Percentiles rank a stretch among this genome's conserved stretches.
Conservation (phyloP, 2,797 vertebrate genomes). For the Channallabes apus region DNA sequence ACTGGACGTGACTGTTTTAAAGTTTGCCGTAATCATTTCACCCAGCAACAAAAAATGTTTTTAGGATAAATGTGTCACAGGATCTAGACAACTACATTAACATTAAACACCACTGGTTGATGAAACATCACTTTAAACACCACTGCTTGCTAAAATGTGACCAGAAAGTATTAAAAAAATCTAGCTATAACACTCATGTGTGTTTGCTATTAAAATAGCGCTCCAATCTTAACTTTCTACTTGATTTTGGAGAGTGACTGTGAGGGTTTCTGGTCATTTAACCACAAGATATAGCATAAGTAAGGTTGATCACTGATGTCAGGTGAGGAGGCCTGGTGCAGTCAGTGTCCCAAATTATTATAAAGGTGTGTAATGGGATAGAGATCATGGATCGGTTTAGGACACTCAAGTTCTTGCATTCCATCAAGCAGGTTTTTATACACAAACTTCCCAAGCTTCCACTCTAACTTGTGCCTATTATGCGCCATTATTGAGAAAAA, state of each 20-base stretch:
- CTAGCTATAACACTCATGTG: not conserved
- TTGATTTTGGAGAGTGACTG: not conserved
- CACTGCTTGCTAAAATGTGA: not conserved
- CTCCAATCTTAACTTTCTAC: not conserved
- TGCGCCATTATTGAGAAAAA: too few species aligned
- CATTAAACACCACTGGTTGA: not conserved
- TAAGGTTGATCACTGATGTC: not conserved
- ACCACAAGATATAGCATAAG: not conserved
- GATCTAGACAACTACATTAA: not conserved
- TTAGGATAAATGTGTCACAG: not conserved
- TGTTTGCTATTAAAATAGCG: not conserved
- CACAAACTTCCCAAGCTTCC: not conserved
- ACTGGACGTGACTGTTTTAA: not conserved
- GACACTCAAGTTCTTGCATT: not conserved
- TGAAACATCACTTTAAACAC: not conserved
- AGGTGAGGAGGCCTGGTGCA: not conserved
- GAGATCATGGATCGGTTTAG: not conserved
- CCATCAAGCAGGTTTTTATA: not conserved
- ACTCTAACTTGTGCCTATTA: not conserved
- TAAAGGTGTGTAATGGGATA: not conserved
- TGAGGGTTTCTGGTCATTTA: not conserved
- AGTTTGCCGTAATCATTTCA: slow-evolving; percentile 1
- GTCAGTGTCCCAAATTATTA: not conserved
- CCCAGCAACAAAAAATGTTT: not conserved
- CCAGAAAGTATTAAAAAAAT: not conserved